Percentiles rank a stretch among this genome's conserved stretches.
Conservation (phyloP, 2,113 vertebrate species). For the Tychaedon coryphoeus region DNA sequence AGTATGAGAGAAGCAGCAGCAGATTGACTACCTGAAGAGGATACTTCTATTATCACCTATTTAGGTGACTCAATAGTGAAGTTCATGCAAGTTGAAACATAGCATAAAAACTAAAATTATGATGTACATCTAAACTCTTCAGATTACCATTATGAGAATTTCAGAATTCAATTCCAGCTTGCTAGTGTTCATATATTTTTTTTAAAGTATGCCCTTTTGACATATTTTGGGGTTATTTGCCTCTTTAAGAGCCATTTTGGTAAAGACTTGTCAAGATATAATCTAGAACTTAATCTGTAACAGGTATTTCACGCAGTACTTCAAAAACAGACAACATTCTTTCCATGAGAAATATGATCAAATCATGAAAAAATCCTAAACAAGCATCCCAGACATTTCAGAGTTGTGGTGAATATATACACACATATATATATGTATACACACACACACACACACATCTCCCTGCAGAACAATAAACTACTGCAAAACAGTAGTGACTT, state of each 20-base stretch:
- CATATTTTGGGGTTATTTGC: background rate
- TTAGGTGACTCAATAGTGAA: background rate
- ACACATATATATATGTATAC: rapidly evolving
- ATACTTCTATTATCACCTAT: background rate
- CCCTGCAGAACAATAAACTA: background rate
- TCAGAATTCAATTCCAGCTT: background rate
- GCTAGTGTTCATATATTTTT: background rate
- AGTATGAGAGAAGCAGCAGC: background rate
- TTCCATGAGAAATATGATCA: background rate
- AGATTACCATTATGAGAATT: background rate
- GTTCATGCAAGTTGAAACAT: background rate
- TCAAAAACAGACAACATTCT: background rate
- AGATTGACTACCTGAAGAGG: background rate
- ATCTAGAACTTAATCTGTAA: background rate
- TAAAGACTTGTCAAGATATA: background rate
- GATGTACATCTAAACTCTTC: background rate
- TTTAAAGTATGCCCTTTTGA: background rate
- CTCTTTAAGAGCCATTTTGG: background rate
- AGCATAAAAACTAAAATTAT: background rate
- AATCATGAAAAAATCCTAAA: background rate
- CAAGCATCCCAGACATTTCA: background rate
- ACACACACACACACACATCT: background rate
- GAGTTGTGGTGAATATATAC: background rate
- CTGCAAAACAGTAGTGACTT: background rate
- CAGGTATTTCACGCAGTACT: background rate